Conservation (phyloP, 2,888 invertebrate species). For the Trachelus tabidus region DNA sequence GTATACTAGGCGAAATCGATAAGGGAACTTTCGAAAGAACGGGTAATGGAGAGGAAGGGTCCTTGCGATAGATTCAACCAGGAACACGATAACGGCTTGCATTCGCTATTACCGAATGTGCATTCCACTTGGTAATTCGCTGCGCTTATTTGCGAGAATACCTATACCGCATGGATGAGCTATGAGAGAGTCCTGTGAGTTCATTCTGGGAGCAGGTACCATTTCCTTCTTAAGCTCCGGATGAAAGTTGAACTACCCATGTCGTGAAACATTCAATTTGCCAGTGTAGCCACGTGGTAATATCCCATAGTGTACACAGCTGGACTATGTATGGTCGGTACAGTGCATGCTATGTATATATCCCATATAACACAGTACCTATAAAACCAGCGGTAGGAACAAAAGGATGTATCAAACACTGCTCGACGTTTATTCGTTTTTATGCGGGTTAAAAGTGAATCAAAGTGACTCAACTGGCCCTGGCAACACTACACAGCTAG, state of each 20-base stretch:
- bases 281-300: background rate
- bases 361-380: background rate
- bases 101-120: conserved; percentile 10
- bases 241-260: background rate
- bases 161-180: background rate
- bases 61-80: conserved; percentile 29
- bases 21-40: conserved; percentile 34
- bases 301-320: background rate
- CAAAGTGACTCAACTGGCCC: background rate
- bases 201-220: background rate
- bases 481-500: background rate
- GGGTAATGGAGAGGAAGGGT: conserved; percentile 36
- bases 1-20: conserved; percentile 59
- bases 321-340: background rate
- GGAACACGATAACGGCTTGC: background rate
- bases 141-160: background rate
- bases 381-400: background rate
- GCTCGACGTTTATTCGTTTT: conserved; percentile 27
- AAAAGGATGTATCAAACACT: conserved; percentile 14
- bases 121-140: conserved; percentile 8
- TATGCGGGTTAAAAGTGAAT: background rate
- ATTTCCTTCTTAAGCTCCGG: background rate
- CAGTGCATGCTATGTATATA: background rate
- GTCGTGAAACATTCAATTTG: background rate
- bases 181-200: background rate